Conservation (phyloP, 2,113 vertebrate species). For the Macroglossus sobrinus region DNA sequence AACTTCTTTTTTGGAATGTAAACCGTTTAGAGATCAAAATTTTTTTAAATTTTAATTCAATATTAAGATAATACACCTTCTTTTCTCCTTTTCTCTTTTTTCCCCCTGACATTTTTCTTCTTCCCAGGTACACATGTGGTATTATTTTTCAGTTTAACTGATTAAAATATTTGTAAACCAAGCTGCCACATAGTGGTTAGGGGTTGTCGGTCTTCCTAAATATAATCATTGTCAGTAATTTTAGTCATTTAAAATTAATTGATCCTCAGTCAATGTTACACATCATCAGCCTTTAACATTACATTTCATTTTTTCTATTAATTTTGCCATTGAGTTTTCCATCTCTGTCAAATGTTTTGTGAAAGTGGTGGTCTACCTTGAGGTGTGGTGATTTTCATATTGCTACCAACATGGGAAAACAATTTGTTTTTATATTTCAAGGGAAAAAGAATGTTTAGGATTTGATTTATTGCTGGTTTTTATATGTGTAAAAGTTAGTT, state of each 20-base stretch:
- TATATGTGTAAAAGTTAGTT: neutral
- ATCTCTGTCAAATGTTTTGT: neutral
- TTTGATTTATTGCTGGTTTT: constrained; percentile 11
- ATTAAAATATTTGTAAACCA: constrained; percentile 23
- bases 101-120: neutral
- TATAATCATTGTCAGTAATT: neutral
- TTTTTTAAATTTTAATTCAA: neutral
- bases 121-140: neutral
- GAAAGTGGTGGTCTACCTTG: neutral
- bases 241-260: neutral
- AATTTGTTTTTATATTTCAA: neutral
- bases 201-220: neutral
- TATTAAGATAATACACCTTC: constrained; percentile 4
- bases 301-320: neutral
- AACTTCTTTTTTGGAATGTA: constrained; percentile 23
- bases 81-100: neutral
- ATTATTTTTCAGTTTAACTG: constrained; percentile 7
- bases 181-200: neutral
- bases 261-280: neutral
- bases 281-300: neutral
- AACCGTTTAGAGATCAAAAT: neutral
- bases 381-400: neutral
- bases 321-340: neutral
- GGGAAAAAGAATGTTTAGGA: neutral
- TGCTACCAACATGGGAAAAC: neutral